Evolutionary conservation across 2,888 invertebrate species (phyloP), one percentile per base, ranked within the genome.

Genomic region (Drosophila neoperkinsi): DNA sequence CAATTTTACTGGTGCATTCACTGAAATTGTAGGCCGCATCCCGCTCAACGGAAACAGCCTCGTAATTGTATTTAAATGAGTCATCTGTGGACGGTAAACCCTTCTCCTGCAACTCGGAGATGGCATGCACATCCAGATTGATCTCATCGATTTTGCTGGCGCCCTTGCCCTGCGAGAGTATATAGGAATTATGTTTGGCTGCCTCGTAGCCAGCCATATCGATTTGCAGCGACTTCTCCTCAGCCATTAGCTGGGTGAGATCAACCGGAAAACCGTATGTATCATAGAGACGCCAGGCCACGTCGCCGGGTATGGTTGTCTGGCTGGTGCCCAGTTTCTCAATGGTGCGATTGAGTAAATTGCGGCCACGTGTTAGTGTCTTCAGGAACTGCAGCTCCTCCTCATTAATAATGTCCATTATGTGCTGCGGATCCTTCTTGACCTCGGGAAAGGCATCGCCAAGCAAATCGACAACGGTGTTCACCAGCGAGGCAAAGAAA

Each of bases 221-320:
- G 77, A 99, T 96, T 63, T 94, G 93, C 7, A 99, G 94, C 1
- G 97, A 97, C 90, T 97, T 97, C 94, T 99, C 99, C 94, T 99
- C 99, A 57, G 97, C 97, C 99, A 99, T 99, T 38, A 99, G 94
- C 89, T 97, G 96, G 0, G 99, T 99, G 76, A 99, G 95, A 94
- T 99, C 99, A 62, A 99, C 96, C 1, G 99, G 99, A 92, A 99
- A 99, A 25, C 99, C 99, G 92, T 99, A 99, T 0, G 99, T 99
- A 91, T 99, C 99, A 93, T 99, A 99, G 65, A 99, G 94, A 68
- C 99, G 95, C 99, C 99, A 99, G 1, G 99, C 99, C 57, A 99
- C 96, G 93, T 99, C 98, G 63, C 99, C 98, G 43, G 99, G 99
- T 76, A 99, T 94, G 55, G 95, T 94, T 91, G 95, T 96, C 2